Evolutionary conservation across 2,113 vertebrate species (phyloP).

Genomic region (Pterocles gutturalis): DNA sequence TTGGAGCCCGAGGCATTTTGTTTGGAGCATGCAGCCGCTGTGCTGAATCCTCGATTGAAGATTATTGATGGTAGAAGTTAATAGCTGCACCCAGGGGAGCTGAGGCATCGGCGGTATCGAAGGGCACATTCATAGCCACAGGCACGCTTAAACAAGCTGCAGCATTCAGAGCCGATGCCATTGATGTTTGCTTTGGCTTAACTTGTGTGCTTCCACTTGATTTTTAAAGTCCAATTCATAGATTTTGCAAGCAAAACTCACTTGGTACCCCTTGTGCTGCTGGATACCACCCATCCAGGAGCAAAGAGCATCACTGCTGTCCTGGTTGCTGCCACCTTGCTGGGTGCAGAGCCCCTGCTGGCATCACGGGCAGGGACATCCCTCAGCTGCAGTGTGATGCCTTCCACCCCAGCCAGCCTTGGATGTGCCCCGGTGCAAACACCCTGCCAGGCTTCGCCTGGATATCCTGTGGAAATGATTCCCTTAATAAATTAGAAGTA

Average conservation of each 20-base stretch:
- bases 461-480: slow-evolving; percentile 5
- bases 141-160: slow-evolving; percentile 25
- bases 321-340: not conserved
- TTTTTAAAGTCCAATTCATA: not conserved
- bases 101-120: not conserved
- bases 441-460: not conserved
- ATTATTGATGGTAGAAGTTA: slow-evolving; percentile 50
- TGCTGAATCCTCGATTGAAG: not conserved
- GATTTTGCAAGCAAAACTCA: not conserved
- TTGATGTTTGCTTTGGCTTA: not conserved
- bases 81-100: not conserved
- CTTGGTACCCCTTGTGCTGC: accelerated
- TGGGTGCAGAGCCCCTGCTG: not conserved
- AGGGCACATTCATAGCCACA: slow-evolving; percentile 24
- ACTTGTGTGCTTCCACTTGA: not conserved
- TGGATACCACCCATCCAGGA: not conserved
- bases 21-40: slow-evolving; percentile 14
- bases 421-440: not conserved
- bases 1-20: not conserved
- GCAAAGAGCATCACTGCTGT: not conserved
- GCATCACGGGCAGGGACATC: not conserved
- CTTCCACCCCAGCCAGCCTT: not conserved
- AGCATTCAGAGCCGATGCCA: not conserved
- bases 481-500: not conserved
- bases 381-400: accelerated